A percentile compares a stretch with the other conserved stretches of the same genome.
phyloP scores from a whole-genome alignment of 2,888 invertebrate genomes.

The Protodeltote pygarga region DNA sequence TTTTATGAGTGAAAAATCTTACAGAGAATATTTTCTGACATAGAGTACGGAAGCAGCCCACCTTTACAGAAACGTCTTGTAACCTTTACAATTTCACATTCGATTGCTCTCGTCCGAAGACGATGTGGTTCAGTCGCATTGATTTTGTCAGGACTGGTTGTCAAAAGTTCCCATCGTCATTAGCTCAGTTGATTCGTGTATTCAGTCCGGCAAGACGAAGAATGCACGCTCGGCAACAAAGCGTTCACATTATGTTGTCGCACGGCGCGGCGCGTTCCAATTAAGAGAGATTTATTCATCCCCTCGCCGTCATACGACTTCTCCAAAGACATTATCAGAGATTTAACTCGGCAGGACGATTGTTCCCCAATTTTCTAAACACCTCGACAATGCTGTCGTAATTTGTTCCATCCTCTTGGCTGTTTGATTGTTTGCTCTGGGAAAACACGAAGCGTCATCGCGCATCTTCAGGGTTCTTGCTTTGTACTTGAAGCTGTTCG shows the following conservation, averaged over 20 bases:
- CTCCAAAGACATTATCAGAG: constrained; percentile 80
- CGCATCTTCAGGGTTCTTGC: constrained; percentile 63
- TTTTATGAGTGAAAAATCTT: constrained; percentile 73
- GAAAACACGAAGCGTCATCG: constrained; percentile 74
- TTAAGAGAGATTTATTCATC: constrained; percentile 84
- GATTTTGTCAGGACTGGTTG: constrained; percentile 61
- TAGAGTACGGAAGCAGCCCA: constrained; percentile 37
- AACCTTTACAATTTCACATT: constrained; percentile 44
- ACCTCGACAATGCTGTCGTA: constrained; percentile 78
- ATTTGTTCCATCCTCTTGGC: constrained; percentile 79
- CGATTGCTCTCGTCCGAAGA: constrained; percentile 42
- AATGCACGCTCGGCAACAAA: constrained; percentile 76
- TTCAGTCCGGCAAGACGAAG: constrained; percentile 66
- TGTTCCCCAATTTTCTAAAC: constrained; percentile 84
- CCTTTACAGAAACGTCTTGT: constrained; percentile 36
- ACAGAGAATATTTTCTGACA: constrained; percentile 58
- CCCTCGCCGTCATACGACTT: constrained; percentile 71
- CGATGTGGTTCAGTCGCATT: constrained; percentile 49
- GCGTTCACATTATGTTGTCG: constrained; percentile 80
- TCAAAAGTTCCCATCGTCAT: constrained; percentile 74
- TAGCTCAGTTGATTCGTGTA: constrained; percentile 72
- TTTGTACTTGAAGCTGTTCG: constrained; percentile 68
- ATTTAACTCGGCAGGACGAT: constrained; percentile 80
- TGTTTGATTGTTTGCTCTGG: constrained; percentile 77
- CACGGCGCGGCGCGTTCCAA: constrained; percentile 76